phyloP scores from a whole-genome alignment of 64 coral and sea anemone genomes.

The Montipora cactus region DNA sequence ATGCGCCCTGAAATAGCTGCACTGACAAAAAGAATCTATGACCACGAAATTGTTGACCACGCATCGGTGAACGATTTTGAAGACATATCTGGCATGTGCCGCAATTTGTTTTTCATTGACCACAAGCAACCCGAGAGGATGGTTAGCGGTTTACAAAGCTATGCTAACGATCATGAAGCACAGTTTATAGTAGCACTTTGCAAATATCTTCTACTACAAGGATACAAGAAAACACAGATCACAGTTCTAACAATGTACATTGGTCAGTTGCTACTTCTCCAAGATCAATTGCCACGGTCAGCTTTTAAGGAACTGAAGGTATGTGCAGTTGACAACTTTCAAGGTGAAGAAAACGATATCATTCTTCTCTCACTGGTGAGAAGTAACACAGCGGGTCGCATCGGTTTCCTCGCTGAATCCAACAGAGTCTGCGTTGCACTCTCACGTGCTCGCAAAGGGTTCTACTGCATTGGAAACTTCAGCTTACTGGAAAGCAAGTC shows the following conservation, averaged over 20 bases:
- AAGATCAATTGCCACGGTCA: constrained; percentile 70
- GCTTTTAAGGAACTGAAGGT: constrained; percentile 67
- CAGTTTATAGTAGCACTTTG: constrained; percentile 79
- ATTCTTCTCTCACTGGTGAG: constrained; percentile 87
- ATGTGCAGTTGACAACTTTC: constrained; percentile 80
- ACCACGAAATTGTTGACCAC: constrained; percentile 80
- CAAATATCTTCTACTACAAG: constrained; percentile 80
- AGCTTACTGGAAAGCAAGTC: constrained; percentile 15
- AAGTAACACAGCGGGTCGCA: constrained; percentile 68
- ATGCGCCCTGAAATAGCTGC: constrained; percentile 82
- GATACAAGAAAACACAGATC: constrained; percentile 59
- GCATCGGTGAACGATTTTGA: constrained; percentile 63
- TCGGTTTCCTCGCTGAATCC: constrained; percentile 71
- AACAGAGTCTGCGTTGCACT: constrained; percentile 65
- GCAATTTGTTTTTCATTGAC: constrained; percentile 86
- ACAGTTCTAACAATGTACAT: constrained; percentile 88
- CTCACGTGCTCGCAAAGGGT: constrained; percentile 54
- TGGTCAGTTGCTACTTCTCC: constrained; percentile 78
- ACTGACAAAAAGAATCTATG: constrained; percentile 79
- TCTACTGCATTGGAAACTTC: constrained; percentile 65
- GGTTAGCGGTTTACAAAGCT: constrained; percentile 66
- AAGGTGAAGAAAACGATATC: constrained; percentile 92
- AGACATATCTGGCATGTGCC: constrained; percentile 59
- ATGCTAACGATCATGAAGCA: constrained; percentile 87
- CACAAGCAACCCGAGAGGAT: constrained; percentile 49